Evolutionary conservation across 2,888 invertebrate species (phyloP).

Genomic region (Melieria omissa): DNA sequence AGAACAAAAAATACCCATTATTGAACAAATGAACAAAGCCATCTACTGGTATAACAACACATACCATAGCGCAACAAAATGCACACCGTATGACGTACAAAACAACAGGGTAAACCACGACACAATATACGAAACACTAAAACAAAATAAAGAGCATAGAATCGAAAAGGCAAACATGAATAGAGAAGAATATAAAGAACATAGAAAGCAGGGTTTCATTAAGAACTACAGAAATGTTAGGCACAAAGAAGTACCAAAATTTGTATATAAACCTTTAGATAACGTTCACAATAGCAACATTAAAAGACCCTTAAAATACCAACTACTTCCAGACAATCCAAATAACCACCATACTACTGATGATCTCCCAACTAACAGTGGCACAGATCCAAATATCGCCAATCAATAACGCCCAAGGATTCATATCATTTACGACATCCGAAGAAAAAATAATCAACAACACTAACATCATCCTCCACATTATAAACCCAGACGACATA

Average conservation of each 20-base stretch:
- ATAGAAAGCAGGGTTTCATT: not conserved
- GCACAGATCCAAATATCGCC: no score
- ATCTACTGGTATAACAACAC: slow-evolving; percentile 11
- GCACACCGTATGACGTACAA: slow-evolving; percentile 13
- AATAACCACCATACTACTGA: no score
- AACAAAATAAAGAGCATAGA: not conserved
- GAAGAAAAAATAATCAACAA: no score
- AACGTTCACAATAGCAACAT: no score
- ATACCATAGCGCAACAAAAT: slow-evolving; percentile 7
- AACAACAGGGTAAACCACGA: not conserved
- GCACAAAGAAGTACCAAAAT: slow-evolving; percentile 5
- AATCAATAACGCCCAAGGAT: no score
- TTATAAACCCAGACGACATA: no score
- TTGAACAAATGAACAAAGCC: slow-evolving; percentile 12
- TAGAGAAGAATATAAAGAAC: not conserved
- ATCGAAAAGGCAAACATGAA: not conserved
- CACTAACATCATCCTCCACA: no score
- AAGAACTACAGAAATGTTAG: slow-evolving; percentile 9
- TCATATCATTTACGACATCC: no score
- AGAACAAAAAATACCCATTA: slow-evolving; percentile 5
- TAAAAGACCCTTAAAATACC: no score
- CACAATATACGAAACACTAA: not conserved
- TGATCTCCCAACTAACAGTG: no score
- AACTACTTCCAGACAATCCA: no score
- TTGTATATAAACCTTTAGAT: not conserved